Evolutionary conservation across 2,113 vertebrate species (phyloP), one percentile per base, ranked within the genome.

Genomic region (Alaudala cheleensis): DNA sequence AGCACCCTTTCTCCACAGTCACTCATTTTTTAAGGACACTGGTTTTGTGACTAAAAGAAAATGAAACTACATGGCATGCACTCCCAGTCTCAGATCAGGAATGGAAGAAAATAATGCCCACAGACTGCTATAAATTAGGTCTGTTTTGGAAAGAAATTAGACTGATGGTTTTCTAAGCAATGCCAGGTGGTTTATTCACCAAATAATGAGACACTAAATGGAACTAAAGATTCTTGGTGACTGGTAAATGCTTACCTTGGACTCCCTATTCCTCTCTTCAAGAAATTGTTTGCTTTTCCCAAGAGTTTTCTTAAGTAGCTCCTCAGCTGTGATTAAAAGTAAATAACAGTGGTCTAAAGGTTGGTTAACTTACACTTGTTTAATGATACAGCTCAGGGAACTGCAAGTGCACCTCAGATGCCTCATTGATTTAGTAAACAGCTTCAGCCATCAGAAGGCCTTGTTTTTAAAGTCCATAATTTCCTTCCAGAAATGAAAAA

Each of bases 131-230:
- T 28, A 62, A 70, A 86, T 86, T 74, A 94, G 81, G 44, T 58
- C 62, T 47, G 44, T 31, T 31, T 73, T 93, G 71, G 88, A 90
- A 78, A 66, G 71, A 69, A 97, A 79, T 39, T 47, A 67, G 15
- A 66, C 53, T 71, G 69, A 84, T 45, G 66, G 86, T 76, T 89
- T 86, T 84, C 86, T 92, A 85, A 66, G 77, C 28, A 92, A 83
- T 73, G 80, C 86, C 86, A 81, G 91, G 60, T 86, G 74, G 40
- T 66, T 84, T 90, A 70, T 84, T 83, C 90, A 65, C 84, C 91
- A 89, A 92, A 96, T 97, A 95, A 94, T 71, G 76, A 96, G 88
- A 95, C 64, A 78, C 58, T 95, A 94, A 96, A 92, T 88, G 67
- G 67, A 90, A 92, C 90, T 94, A 86, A 95, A 95, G 79, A 74